These are phyloP conservation scores for Propithecus perrieri DNA, from an alignment of 2,797 vertebrate species.

Conservation along the genomic window DNA sequence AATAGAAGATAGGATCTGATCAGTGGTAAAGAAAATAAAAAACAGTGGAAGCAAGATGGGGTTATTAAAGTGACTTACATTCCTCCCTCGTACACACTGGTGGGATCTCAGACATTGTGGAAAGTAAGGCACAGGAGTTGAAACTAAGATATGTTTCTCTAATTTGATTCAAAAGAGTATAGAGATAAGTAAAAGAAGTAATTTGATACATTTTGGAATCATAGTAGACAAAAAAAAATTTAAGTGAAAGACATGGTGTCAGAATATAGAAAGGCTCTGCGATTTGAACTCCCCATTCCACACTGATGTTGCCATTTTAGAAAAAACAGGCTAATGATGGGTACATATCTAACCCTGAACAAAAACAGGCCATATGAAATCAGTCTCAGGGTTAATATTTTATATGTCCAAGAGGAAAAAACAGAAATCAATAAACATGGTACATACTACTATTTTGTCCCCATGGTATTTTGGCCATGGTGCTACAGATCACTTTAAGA, in stretches of 20 bases:
- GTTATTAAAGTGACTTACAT: background rate
- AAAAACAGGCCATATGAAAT: background rate
- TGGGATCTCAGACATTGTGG: background rate
- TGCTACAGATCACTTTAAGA: conserved; percentile 37
- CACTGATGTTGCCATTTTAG: background rate
- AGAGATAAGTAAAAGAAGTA: background rate
- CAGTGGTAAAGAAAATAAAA: background rate
- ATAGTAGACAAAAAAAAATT: background rate
- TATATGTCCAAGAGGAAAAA: background rate
- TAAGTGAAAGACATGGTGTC: background rate
- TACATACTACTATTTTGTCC: background rate
- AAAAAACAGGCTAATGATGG: background rate
- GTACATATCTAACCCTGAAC: background rate
- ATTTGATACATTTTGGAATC: background rate
- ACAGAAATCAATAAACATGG: conserved; percentile 17
- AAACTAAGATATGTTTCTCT: background rate
- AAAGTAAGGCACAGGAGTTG: background rate
- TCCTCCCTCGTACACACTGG: background rate
- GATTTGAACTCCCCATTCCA: background rate
- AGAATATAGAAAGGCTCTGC: background rate
- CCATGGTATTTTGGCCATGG: background rate
- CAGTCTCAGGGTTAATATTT: background rate
- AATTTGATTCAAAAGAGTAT: background rate
- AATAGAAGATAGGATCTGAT: background rate
- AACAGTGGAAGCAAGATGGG: background rate